Evolutionary conservation across 2,888 invertebrate species (phyloP), one percentile per base, ranked within the genome.

Genomic region (Catocala fraxini): DNA sequence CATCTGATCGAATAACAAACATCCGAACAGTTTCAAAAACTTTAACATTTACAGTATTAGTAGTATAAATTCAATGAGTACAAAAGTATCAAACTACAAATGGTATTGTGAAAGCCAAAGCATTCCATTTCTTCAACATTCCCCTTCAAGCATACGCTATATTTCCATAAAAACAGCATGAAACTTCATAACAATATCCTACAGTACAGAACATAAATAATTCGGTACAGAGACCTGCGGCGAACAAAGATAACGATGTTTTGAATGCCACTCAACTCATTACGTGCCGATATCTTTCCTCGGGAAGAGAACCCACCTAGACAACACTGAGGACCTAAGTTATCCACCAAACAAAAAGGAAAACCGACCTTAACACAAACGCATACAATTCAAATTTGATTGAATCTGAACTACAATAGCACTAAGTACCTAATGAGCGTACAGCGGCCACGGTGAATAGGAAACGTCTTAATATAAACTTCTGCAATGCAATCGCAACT

Each of bases 201-300:
- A 42, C 42, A 62, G 54, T 54, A 51, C 55, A 43, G 63, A 73
- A 55, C 63, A 70, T 62, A 65, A 59, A 68, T 71, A 73, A 71
- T 77, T 69, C 56, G 57, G 70, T 64, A 65, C 80, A 77, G 80
- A 77, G 79, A 88, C 82, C 82, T 83, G 83, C 71, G 78, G 81
- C 75, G 83, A 81, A 87, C 86, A 82, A 81, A 88, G 89, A 91
- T 91, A 92, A 92, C 86, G 89, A 91, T 84, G 89, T 89, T 91
- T 89, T 90, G 89, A 92, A 91, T 89, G 86, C 88, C 88, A 89
- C 91, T 91, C 91, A 87, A 89, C 91, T 91, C 91, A 92, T 92
- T 92, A 92, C 87, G 84, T 78, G 82, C 86, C 90, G 88, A 89
- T 91, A 90, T 89, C 91, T 90, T 90, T 89, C 88, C 89, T 85